Evolutionary conservation across 2,888 invertebrate species (phyloP).

Genomic region (Hydrotaea cyrtoneurina): DNA sequence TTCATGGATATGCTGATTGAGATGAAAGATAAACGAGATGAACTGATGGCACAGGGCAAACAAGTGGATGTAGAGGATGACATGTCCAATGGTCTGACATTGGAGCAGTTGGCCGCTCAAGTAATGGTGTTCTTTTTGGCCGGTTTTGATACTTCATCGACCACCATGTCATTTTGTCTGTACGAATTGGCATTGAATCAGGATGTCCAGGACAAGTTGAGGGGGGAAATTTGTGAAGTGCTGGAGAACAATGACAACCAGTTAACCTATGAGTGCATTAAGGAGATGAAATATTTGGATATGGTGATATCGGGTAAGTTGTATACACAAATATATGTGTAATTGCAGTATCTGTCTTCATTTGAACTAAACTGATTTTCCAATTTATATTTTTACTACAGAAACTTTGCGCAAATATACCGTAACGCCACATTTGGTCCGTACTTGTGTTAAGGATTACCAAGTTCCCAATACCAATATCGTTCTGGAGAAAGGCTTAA

Average conservation of each 20-base stretch:
- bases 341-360: background rate
- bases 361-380: too few species aligned
- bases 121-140: conserved; percentile 83
- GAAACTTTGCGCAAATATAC: conserved; percentile 83
- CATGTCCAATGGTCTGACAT: conserved; percentile 69
- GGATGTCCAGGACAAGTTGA: conserved; percentile 80
- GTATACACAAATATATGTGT: background rate
- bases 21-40: conserved; percentile 71
- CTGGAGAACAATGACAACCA: conserved; percentile 76
- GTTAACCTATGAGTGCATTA: conserved; percentile 81
- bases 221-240: conserved; percentile 80
- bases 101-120: conserved; percentile 82
- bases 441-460: conserved; percentile 82
- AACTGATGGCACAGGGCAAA: conserved; percentile 52
- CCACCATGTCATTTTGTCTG: conserved; percentile 81
- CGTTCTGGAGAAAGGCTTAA: conserved; percentile 82
- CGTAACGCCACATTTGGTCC: conserved; percentile 82
- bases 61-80: conserved; percentile 47
- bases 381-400: conserved; percentile 40
- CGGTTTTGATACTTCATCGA: conserved; percentile 83
- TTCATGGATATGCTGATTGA: conserved; percentile 81
- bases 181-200: conserved; percentile 82
- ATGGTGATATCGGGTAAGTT: conserved; percentile 78
- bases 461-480: conserved; percentile 81
- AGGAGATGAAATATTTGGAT: conserved; percentile 81